Evolutionary conservation across 2,888 invertebrate species (phyloP), one percentile per base, ranked within the genome.

Genomic region (Oithona nana): DNA sequence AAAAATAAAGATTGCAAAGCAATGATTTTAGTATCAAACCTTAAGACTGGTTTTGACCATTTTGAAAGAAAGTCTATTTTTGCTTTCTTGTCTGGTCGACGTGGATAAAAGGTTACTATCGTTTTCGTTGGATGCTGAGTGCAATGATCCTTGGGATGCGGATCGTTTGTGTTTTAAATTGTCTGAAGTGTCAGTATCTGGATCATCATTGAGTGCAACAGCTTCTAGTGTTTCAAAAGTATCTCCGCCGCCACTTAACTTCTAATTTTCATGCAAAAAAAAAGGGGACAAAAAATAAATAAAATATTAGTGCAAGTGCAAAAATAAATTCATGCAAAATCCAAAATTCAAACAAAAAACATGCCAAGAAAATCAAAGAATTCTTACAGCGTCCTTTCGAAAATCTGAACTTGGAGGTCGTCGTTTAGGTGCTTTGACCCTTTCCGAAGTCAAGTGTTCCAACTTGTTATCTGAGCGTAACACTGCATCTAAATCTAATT

Each of bases 361-460:
- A 39, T 39, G 39, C 39, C 39, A 39, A 39, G 8, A 39, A 39
- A 39, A 39, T 39, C 8, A 39, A 39, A 39, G 16, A 31, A 13
- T 26, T 67, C 69, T 65, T 68, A 71, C 71, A 61, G 64, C 67
- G 52, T 71, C 71, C 63, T 70, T 69, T 49, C 70, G 66, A 66
- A 74, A 71, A 60, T 75, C 69, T 64, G 76, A 75, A 30, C 81
- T 80, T 1, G 83, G 83, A n/a, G 79, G 80, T 68, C 83, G 75
- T 68, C 82, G 74, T 65, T 78, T 76, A 39, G 83, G 83, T 65
- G 81, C 81, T 73, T 80, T 81, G 16, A 79, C 81, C 67, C 73
- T 66, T 30, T 48, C 48, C 11, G 57, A 57, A 1, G 61, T 64
- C 6, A 31, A 31, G 30, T 61, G 59, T 1, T 48, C 59, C 16